Conservation (phyloP, 2,113 vertebrate genomes). For the Loxodonta africana region DNA sequence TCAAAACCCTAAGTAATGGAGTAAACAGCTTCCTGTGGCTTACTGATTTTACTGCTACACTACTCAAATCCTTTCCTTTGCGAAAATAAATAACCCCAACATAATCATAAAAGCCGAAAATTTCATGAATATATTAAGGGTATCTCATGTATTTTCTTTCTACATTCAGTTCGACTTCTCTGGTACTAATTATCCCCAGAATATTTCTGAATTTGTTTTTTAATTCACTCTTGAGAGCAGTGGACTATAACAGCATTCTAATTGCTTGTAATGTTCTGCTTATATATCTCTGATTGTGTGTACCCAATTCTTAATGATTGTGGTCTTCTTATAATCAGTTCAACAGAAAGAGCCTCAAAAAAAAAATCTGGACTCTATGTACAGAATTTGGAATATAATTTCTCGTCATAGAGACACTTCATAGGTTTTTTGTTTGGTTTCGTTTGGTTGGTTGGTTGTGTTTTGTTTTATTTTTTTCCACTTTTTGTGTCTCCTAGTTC, state of each 20-base stretch:
- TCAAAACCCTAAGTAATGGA: slow-evolving; percentile 22
- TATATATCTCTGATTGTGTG: slow-evolving; percentile 23
- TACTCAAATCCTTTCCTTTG: slow-evolving; percentile 14
- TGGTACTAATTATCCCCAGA: slow-evolving; percentile 68
- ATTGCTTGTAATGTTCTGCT: slow-evolving; percentile 64
- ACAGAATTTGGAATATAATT: neutral
- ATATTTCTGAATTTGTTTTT: slow-evolving; percentile 70
- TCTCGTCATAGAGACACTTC: neutral
- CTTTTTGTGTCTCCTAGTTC: neutral
- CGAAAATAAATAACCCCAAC: slow-evolving; percentile 63
- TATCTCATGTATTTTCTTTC: slow-evolving; percentile 61
- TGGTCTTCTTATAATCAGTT: slow-evolving; percentile 1
- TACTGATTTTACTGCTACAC: slow-evolving; percentile 11
- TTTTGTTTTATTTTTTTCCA: neutral
- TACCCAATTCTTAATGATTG: neutral
- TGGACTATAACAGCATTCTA: slow-evolving; percentile 47
- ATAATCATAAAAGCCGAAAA: slow-evolving; percentile 67
- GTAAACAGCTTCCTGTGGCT: slow-evolving; percentile 27
- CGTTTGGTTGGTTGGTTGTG: neutral
- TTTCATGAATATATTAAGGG: slow-evolving; percentile 63
- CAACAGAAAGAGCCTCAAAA: neutral
- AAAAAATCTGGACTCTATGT: neutral
- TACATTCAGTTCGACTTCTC: slow-evolving; percentile 43
- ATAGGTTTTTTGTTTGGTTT: neutral
- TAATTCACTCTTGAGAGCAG: slow-evolving; percentile 66